Evolutionary conservation across 2,797 vertebrate genomes (phyloP), one percentile per base, ranked within the genome.

Genomic region (Microtus agrestis): DNA sequence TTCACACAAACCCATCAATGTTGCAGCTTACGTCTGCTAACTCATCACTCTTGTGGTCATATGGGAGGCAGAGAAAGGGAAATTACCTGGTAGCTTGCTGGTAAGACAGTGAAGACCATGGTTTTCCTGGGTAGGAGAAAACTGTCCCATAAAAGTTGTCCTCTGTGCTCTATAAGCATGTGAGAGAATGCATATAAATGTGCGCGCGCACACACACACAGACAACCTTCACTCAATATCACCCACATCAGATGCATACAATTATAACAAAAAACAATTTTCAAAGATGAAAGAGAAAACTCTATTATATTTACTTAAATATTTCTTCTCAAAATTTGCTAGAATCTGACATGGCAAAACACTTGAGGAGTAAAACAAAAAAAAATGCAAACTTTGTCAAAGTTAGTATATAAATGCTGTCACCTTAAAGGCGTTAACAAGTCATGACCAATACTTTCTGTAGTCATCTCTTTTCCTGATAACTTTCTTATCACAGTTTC

Each of bases 401-500:
- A 87, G 17, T 3, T 21, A 5, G 80, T 54, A 37, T 80, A n/a
- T 13, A 65, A 90, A 79, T 59, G 6, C 15, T 8, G 2, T 93
- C 6, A 73, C 48, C 43, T 86, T 84, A 74, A 93, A 80, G 95
- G 37, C 5, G 73, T 54, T 19, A 76, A 61, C 34, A 90, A 95
- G 86, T 71, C 6, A 80, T 76, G 43, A 8, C 2, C 23, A 81
- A 88, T 34, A 40, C 19, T 10, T 69, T 95, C 94, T 81, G 2
- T 67, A 79, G 40, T 48, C 82, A 25, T 25, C 23, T 12, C 6
- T 5, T 69, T 56, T 2, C 59, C 7, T 79, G 27, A 59, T 82
- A 82, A 23, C 3, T 91, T 93, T 91, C 71, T 67, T 94, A n/a
- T 93, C 43, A 79, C 25, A 71, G 37, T 84, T 14, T 91, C 17